phyloP scores from a whole-genome alignment of 2,888 invertebrate genomes.

The Serrognathus titanus region DNA sequence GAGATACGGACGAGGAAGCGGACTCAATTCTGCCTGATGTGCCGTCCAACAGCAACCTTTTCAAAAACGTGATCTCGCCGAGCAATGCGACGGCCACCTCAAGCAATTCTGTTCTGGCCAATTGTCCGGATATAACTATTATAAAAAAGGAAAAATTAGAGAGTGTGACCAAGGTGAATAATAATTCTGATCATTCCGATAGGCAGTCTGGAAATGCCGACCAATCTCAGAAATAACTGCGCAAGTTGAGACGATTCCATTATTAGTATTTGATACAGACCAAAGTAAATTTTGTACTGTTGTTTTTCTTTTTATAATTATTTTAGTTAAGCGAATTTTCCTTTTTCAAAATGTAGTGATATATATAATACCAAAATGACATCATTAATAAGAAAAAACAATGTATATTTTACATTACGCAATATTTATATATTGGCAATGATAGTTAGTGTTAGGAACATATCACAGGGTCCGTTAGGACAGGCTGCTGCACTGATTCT shows the following conservation, averaged over 20 bases:
- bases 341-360: conserved; percentile 24
- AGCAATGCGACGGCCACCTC: conserved; percentile 11
- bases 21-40: conserved; percentile 49
- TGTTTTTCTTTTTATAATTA: conserved; percentile 24
- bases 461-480: conserved; percentile 42
- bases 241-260: conserved; percentile 37
- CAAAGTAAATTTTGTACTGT: conserved; percentile 49
- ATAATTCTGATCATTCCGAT: conserved; percentile 50
- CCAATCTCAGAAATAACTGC: conserved; percentile 34
- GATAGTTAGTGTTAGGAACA: conserved; percentile 44
- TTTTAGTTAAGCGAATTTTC: conserved; percentile 24
- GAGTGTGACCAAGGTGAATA: conserved; percentile 47
- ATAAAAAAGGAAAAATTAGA: conserved; percentile 56
- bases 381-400: conserved; percentile 16
- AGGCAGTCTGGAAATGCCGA: conserved; percentile 34
- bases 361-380: conserved; percentile 40
- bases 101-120: conserved; percentile 47
- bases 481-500: conserved; percentile 43
- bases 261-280: conserved; percentile 51
- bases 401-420: conserved; percentile 19
- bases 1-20: conserved; percentile 48
- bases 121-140: conserved; percentile 60
- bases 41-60: conserved; percentile 27
- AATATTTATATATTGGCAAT: conserved; percentile 20
- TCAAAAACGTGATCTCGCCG: conserved; percentile 28